These are phyloP conservation scores for Mesochorus sp. DNA, from an alignment of 2,888 invertebrate species.

Conservation along the genomic window DNA sequence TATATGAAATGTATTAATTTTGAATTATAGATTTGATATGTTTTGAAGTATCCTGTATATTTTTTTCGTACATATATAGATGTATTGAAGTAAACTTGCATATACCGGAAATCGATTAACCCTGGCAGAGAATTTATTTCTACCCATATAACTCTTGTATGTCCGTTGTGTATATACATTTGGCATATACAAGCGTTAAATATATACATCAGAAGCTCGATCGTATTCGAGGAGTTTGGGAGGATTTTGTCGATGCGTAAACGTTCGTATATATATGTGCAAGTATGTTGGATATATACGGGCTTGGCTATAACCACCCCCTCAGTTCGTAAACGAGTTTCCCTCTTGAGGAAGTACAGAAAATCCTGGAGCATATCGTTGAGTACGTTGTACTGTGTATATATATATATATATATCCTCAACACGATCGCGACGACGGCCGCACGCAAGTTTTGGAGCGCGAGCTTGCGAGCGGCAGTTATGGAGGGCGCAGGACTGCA, in stretches of 20 bases:
- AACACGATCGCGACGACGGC: slow-evolving; percentile 55
- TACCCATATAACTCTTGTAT: background rate
- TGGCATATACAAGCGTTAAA: slow-evolving; percentile 15
- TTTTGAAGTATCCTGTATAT: no score
- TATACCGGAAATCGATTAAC: slow-evolving; percentile 34
- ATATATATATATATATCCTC: slow-evolving; percentile 16
- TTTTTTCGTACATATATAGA: background rate
- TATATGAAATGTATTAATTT: no score
- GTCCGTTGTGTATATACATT: slow-evolving; percentile 5
- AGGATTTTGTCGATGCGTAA: slow-evolving; percentile 35
- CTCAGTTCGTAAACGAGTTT: slow-evolving; percentile 60
- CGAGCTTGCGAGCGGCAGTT: slow-evolving; percentile 72
- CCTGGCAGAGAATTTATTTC: slow-evolving; percentile 1
- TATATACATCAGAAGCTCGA: slow-evolving; percentile 15
- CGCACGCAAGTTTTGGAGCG: slow-evolving; percentile 76
- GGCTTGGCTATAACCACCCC: background rate
- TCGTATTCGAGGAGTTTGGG: slow-evolving; percentile 29
- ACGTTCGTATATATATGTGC: slow-evolving; percentile 1
- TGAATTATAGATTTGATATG: no score
- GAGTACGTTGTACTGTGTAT: no score
- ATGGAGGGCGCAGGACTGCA: slow-evolving; percentile 78
- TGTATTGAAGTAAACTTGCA: background rate
- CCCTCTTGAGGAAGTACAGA: slow-evolving; percentile 71
- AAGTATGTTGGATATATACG: slow-evolving; percentile 19
- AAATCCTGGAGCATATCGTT: slow-evolving; percentile 72